Conservation (phyloP, 2,888 invertebrate species). For the Pegoplata infirma region DNA sequence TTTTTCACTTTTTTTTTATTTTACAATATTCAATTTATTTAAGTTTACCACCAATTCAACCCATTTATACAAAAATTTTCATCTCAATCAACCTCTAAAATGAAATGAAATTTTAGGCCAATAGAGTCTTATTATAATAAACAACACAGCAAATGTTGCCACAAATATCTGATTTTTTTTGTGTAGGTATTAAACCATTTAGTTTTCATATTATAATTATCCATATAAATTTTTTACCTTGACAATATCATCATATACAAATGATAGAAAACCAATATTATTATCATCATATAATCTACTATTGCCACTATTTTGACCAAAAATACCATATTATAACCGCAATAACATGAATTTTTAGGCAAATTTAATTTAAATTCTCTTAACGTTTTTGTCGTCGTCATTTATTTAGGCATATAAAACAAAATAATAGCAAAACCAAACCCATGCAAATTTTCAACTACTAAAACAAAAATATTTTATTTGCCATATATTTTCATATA, state of each 20-base stretch:
- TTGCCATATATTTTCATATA: no score
- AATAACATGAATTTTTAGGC: slow-evolving; percentile 39
- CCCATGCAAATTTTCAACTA: background rate
- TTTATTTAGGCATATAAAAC: no score
- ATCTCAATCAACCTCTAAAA: background rate
- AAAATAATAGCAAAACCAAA: no score
- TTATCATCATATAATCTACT: slow-evolving; percentile 33
- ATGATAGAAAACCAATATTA: slow-evolving; percentile 25
- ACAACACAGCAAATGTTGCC: background rate
- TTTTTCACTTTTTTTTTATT: no score
- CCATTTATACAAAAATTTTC: no score
- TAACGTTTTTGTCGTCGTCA: slow-evolving; percentile 14
- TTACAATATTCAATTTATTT: no score
- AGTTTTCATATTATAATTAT: background rate
- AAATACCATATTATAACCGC: slow-evolving; percentile 30
- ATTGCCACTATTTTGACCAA: slow-evolving; percentile 4
- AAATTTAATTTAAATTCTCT: slow-evolving; percentile 55
- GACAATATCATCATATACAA: no score
- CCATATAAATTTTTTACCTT: background rate
- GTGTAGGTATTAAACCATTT: background rate
- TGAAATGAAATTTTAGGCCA: background rate
- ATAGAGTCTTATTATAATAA: background rate
- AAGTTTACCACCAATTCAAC: no score
- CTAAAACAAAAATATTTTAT: slow-evolving; percentile 4
- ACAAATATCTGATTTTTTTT: background rate